Percentiles rank a stretch among this genome's conserved stretches.
Conservation (phyloP, 2,113 vertebrate species). For the Perca fluviatilis region DNA sequence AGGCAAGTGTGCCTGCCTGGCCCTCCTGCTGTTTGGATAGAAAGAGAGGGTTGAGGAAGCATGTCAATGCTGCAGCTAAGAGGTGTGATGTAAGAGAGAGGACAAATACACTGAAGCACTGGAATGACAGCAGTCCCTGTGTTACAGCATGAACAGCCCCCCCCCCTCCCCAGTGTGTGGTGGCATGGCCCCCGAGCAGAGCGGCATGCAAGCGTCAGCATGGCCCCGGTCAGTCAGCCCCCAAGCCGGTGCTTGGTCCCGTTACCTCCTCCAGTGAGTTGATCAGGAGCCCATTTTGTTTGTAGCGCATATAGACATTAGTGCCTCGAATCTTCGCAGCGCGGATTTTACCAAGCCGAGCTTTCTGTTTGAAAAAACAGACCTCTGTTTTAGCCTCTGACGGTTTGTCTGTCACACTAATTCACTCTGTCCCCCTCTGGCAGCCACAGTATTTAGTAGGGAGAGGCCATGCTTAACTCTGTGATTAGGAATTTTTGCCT, state of each 20-base stretch:
- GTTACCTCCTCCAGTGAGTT: constrained; percentile 93
- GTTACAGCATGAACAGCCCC: constrained; percentile 67
- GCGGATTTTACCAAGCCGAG: constrained; percentile 95
- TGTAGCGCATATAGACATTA: constrained; percentile 98
- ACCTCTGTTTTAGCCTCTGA: constrained; percentile 83
- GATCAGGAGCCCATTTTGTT: constrained; percentile 94
- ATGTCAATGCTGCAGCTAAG: constrained; percentile 75
- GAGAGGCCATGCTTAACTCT: constrained; percentile 59
- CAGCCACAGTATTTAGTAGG: constrained; percentile 68
- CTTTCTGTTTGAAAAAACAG: constrained; percentile 93
- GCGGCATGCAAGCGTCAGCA: constrained; percentile 79
- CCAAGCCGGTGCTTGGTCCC: constrained; percentile 69
- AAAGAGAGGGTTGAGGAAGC: constrained; percentile 67
- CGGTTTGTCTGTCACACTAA: constrained; percentile 68
- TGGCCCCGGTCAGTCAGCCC: constrained; percentile 73
- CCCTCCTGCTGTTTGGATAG: constrained; percentile 71
- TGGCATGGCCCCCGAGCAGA: constrained; percentile 74
- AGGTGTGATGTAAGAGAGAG: constrained; percentile 72
- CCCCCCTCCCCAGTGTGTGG: constrained; percentile 39
- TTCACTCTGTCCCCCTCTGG: constrained; percentile 69
- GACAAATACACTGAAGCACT: constrained; percentile 76
- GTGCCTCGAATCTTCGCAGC: constrained; percentile 95
- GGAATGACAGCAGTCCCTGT: constrained; percentile 76
- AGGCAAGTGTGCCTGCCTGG: constrained; percentile 62
- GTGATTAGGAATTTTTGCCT: constrained; percentile 65